Conservation (phyloP, 2,797 vertebrate genomes). For the Scarus forsteni region DNA sequence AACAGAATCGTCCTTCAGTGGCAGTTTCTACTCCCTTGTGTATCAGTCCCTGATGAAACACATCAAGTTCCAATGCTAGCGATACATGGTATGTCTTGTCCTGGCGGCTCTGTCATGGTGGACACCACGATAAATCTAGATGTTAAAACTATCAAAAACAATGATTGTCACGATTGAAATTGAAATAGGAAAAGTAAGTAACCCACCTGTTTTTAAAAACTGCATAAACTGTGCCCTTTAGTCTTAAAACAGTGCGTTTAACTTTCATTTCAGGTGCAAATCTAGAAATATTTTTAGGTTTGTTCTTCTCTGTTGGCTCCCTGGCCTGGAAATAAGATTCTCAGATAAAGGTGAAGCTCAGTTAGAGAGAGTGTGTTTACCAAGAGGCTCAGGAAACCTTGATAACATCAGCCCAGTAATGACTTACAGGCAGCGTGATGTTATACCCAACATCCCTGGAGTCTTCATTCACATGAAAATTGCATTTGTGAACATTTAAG, state of each 20-base stretch:
- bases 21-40: too few species aligned
- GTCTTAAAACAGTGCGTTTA: not conserved
- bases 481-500: constrained; percentile 50
- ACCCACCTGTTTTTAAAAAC: too few species aligned
- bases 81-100: too few species aligned
- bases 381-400: constrained; percentile 71
- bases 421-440: constrained; percentile 77
- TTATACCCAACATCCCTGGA: constrained; percentile 50
- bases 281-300: not conserved
- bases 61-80: too few species aligned
- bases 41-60: too few species aligned
- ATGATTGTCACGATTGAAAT: too few species aligned
- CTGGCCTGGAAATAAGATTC: constrained; percentile 41
- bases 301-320: constrained; percentile 9
- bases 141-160: too few species aligned
- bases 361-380: constrained; percentile 45
- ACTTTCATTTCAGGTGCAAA: constrained; percentile 17
- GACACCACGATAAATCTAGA: too few species aligned
- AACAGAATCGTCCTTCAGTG: too few species aligned
- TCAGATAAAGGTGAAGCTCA: constrained; percentile 25
- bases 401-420: constrained; percentile 83
- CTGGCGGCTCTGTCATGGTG: too few species aligned
- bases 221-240: too few species aligned
- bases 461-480: constrained; percentile 54
- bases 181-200: too few species aligned